Evolutionary conservation across 2,113 vertebrate genomes (phyloP), one percentile per base, ranked within the genome.

Genomic region (Pteruthius melanotis): DNA sequence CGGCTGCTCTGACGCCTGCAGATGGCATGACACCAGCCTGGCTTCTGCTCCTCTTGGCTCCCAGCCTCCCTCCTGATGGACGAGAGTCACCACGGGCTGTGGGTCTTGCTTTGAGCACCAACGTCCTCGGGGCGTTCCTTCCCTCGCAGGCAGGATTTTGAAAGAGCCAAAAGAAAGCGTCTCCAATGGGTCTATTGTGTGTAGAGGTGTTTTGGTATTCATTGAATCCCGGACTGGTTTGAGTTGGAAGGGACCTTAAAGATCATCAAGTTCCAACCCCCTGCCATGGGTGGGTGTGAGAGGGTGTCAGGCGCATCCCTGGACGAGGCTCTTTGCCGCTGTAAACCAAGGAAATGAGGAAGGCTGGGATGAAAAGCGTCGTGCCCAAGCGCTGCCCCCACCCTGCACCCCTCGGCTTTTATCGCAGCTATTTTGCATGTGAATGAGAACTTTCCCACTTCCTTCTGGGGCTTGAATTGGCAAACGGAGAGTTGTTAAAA

Each of bases 401-500:
- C 37, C 57, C 59, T 1, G 13, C 54, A 6, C 54, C 64, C 77
- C 78, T 30, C 52, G 13, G 65, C 84, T 85, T 56, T 85, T 90
- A 65, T 90, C 52, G n/a, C 47, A 33, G 56, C 70, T 90, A 3
- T 65, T 96, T 90, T 90, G 56, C 91, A 85, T 95, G 47, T 90
- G 89, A 94, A 96, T 88, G 42, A 75, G 70, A 88, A 85, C 74
- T 94, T 92, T 65, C 79, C 85, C 77, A 18, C 50, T 92, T 87
- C 89, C 82, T 96, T 78, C 94, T 82, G 94, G 70, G 89, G 28
- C 83, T 85, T 75, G 83, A 92, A 88, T 85, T 60, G 77, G 78
- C 83, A 66, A 95, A 85, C 89, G 64, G 75, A 54, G 87, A 85
- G 83, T 19, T 76, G 87, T 93, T 90, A 83, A 92, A 96, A 93